phyloP scores from a whole-genome alignment of 2,797 vertebrate genomes.

The Urophycis tenuis region DNA sequence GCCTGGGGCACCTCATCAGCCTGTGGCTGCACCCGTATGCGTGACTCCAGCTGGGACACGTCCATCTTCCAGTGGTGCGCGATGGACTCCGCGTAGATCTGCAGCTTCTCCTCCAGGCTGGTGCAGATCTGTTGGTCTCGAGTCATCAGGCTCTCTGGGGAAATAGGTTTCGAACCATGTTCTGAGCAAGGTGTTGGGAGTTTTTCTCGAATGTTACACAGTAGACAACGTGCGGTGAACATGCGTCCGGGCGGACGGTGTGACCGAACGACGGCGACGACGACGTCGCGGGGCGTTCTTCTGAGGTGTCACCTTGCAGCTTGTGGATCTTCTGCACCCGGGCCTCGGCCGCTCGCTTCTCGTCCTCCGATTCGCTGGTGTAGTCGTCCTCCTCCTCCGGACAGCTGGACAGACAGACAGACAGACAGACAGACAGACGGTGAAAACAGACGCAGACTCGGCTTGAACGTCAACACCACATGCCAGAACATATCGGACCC shows the following conservation, averaged over 20 bases:
- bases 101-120: constrained; percentile 87
- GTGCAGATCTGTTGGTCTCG: constrained; percentile 89
- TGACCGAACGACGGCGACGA: neutral
- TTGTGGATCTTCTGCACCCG: constrained; percentile 82
- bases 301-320: constrained; percentile 75
- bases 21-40: constrained; percentile 78
- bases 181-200: neutral
- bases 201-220: no score
- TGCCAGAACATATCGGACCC: no score
- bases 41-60: constrained; percentile 64
- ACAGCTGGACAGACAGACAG: constrained; percentile 68
- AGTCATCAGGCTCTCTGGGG: constrained; percentile 76
- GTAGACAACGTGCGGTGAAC: neutral
- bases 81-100: constrained; percentile 75
- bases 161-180: neutral
- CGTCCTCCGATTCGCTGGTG: constrained; percentile 84
- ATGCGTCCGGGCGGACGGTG: neutral
- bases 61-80: constrained; percentile 64
- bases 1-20: constrained; percentile 80
- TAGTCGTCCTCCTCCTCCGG: constrained; percentile 84
- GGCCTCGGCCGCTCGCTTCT: constrained; percentile 79
- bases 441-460: no score
- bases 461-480: no score
- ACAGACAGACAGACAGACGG: no score
- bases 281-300: neutral